Base-by-base conservation (phyloP, 2,797 vertebrate genomes). In the Neoniphon sammara region DNA sequence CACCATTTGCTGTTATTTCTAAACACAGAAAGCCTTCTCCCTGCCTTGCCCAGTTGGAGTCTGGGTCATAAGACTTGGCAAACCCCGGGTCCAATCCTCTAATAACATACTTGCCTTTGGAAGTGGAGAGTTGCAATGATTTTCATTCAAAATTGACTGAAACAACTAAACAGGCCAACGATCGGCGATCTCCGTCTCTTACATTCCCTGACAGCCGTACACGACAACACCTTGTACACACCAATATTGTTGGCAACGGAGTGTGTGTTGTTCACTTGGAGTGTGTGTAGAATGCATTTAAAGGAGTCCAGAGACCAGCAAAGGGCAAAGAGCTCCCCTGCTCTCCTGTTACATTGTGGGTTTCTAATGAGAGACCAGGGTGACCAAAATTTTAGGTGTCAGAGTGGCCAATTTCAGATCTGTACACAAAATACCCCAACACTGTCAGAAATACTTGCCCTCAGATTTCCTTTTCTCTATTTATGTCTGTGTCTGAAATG, bases 361-460 rank as follows among this genome's bases (percentile, higher is more conserved):
- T 82, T 87, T 80, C 53, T 78, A 80, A 83, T 86, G 82, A 87
- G 81, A 85, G 76, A 85, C 88, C 79, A 75, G 60, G 62, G 68
- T n/a, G 55, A 90, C 83, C 87, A 85, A 90, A 92, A 89, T 89
- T 66, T 78, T 67, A 73, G 81, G 62, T 46, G 65, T 60, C 12
- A 52, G 73, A 42, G 31, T 53, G 55, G 80, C 82, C 31, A 56
- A 39, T 73, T 76, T 82, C 27, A 87, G 83, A 87, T 70, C 63
- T 65, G 71, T 73, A 44, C n/a, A 49, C 31, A 65, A 72, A 81
- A 81, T 67, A 73, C 30, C 50, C 49, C 1, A 15, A 66, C 61
- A 25, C 47, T 27, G 15, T 84, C 55, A 64, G 64, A 80, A 85
- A 77, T 39, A 65, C 36, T 78, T 30, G 70, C 52, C 74, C 80